Percentiles rank a stretch among this genome's conserved stretches.
Evolutionary conservation across 2,888 invertebrate species (phyloP).

Genomic region (Macaria liturata): DNA sequence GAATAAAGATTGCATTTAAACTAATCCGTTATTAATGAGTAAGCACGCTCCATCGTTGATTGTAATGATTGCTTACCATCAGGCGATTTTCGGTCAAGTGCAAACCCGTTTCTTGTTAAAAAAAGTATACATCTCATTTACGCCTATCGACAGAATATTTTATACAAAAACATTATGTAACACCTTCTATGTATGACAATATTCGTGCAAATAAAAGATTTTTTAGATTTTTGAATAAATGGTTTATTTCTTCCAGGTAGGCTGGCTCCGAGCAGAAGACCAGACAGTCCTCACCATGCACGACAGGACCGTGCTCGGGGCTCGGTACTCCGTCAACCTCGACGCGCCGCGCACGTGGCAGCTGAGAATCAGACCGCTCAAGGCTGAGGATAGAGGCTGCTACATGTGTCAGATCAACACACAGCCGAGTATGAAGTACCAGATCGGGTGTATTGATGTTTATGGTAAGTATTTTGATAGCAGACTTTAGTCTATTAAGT

Average conservation of each 20-base stretch:
- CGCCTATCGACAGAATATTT: too few species aligned
- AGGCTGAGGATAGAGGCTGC: conserved; percentile 92
- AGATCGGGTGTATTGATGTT: conserved; percentile 94
- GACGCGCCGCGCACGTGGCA: conserved; percentile 94
- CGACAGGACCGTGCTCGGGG: conserved; percentile 92
- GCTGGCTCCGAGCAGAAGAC: conserved; percentile 95
- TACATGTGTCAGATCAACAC: conserved; percentile 97
- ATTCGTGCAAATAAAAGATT: too few species aligned
- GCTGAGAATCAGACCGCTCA: conserved; percentile 91
- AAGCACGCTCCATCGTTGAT: too few species aligned
- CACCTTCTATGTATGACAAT: too few species aligned
- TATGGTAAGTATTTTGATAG: conserved; percentile 86
- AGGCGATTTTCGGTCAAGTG: too few species aligned
- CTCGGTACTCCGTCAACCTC: conserved; percentile 91
- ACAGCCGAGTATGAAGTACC: conserved; percentile 91
- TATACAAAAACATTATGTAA: too few species aligned
- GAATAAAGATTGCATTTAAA: too few species aligned
- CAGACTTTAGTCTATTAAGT: neutral
- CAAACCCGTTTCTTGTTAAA: too few species aligned
- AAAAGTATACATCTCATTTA: too few species aligned
- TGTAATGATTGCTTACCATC: too few species aligned
- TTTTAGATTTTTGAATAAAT: too few species aligned
- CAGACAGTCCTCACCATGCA: conserved; percentile 95
- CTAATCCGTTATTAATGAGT: too few species aligned
- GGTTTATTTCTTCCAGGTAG: conserved; percentile 85